Percentiles rank a stretch among this genome's conserved stretches.
Evolutionary conservation across 1,140 invertebrate species (phyloP).

Genomic region (Rhynchophorus ferrugineus): DNA sequence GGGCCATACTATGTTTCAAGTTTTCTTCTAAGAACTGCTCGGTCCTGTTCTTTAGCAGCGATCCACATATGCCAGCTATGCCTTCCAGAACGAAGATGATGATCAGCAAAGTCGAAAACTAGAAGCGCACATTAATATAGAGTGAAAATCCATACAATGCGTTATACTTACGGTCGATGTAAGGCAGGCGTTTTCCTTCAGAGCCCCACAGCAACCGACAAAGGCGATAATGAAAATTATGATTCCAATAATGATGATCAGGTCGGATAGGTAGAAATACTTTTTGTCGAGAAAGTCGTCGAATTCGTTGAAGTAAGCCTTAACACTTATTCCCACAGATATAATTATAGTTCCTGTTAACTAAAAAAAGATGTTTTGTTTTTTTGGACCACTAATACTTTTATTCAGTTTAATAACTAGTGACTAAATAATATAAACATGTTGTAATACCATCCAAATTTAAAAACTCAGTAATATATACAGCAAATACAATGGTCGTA

Average conservation of each 20-base stretch:
- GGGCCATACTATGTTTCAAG: constrained; percentile 55
- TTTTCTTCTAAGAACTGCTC: constrained; percentile 52
- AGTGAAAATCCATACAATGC: background rate
- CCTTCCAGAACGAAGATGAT: constrained; percentile 79
- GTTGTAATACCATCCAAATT: no score
- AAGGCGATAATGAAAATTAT: constrained; percentile 76
- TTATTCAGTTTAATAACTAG: background rate
- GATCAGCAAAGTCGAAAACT: constrained; percentile 75
- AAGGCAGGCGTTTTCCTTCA: constrained; percentile 80
- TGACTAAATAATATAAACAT: background rate
- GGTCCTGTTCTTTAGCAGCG: constrained; percentile 64
- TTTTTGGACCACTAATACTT: background rate
- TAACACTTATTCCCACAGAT: constrained; percentile 58
- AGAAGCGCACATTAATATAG: constrained; percentile 29
- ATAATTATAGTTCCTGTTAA: constrained; percentile 47
- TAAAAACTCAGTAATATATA: no score
- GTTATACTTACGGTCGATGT: constrained; percentile 59
- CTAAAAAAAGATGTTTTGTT: constrained; percentile 28
- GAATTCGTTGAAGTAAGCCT: constrained; percentile 58
- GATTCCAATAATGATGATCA: constrained; percentile 70
- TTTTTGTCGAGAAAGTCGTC: constrained; percentile 54
- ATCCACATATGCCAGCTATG: constrained; percentile 74
- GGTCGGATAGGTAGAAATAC: constrained; percentile 63
- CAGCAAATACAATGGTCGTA: no score
- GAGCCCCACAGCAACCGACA: constrained; percentile 80